phyloP scores from a whole-genome alignment of 2,797 vertebrate species.

The Lophotriccus pileatus region DNA sequence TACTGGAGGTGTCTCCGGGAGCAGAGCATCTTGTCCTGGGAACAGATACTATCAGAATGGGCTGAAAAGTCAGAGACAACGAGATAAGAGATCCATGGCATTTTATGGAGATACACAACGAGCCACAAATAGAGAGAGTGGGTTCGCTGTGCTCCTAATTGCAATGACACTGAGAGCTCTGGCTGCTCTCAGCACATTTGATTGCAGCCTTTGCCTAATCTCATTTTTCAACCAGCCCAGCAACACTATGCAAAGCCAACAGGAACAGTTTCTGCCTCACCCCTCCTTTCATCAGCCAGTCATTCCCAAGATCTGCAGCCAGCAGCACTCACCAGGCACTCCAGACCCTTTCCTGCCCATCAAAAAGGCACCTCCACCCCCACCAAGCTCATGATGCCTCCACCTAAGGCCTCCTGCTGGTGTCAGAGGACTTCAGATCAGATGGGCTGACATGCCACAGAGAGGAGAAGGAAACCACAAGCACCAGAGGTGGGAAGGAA shows the following conservation, averaged over 20 bases:
- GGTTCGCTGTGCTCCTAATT: background rate
- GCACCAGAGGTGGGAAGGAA: background rate
- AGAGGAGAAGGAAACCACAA: background rate
- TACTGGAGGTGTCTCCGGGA: background rate
- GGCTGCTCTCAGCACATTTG: background rate
- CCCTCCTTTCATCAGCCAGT: background rate
- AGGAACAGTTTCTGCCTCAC: background rate
- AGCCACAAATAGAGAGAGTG: background rate
- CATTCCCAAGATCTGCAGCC: background rate
- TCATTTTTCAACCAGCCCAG: background rate
- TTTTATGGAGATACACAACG: background rate
- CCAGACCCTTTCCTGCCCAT: background rate
- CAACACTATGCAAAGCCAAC: background rate
- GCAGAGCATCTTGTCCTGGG: background rate
- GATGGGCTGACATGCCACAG: accelerated
- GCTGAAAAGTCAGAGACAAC: background rate
- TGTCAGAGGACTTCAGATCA: background rate
- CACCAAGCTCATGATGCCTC: background rate
- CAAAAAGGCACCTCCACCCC: background rate
- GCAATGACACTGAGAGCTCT: background rate
- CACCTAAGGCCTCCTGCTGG: background rate
- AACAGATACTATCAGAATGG: background rate
- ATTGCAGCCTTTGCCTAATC: background rate
- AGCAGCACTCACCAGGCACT: background rate
- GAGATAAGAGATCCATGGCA: background rate